Percentiles rank a stretch among this genome's conserved stretches.
These are phyloP conservation scores for Olivierus martensii DNA, from an alignment of 1,140 invertebrate species.

Conservation along the genomic window DNA sequence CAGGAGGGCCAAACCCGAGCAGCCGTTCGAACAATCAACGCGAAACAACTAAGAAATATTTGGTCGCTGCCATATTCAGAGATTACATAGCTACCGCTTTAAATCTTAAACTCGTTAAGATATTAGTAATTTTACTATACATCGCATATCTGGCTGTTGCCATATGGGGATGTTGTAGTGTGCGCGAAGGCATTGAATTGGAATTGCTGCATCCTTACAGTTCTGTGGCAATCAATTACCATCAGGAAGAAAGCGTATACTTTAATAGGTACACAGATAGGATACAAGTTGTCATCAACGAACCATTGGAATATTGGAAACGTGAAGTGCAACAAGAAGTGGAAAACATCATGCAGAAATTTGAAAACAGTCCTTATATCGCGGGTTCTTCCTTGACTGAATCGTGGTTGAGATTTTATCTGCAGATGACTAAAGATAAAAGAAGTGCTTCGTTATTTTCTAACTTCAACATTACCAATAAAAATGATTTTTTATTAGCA, in stretches of 20 bases:
- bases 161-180: conserved; percentile 68
- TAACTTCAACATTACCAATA: conserved; percentile 53
- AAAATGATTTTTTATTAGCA: conserved; percentile 55
- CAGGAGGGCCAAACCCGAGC: conserved; percentile 51
- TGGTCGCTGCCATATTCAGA: conserved; percentile 71
- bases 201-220: conserved; percentile 68
- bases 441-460: conserved; percentile 44
- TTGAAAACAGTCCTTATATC: conserved; percentile 70
- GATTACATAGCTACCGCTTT: conserved; percentile 60
- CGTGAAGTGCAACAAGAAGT: conserved; percentile 56
- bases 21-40: conserved; percentile 50
- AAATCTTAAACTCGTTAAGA: conserved; percentile 59
- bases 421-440: conserved; percentile 57
- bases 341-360: conserved; percentile 57
- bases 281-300: conserved; percentile 70
- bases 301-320: conserved; percentile 71
- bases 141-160: conserved; percentile 63
- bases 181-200: conserved; percentile 76
- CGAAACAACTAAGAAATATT: conserved; percentile 69
- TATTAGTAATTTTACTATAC: conserved; percentile 60
- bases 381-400: conserved; percentile 54
- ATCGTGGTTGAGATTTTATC: conserved; percentile 75
- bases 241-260: conserved; percentile 71
- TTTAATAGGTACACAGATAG: conserved; percentile 80
- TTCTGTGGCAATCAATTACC: conserved; percentile 77